Evolutionary conservation across 2,888 invertebrate genomes (phyloP).

Genomic region (Dasypogon diadema): DNA sequence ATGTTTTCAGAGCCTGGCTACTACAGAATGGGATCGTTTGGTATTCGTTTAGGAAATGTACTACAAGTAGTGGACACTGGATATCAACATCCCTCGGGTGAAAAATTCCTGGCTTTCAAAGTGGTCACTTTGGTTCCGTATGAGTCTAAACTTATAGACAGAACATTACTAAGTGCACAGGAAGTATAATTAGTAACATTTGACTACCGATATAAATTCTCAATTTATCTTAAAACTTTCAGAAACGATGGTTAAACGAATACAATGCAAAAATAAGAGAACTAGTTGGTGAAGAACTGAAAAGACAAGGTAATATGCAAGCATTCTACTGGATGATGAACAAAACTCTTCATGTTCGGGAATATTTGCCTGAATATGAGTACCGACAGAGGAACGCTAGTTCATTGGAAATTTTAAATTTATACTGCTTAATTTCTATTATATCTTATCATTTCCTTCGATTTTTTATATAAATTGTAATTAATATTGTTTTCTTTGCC

Average conservation of each 20-base stretch:
- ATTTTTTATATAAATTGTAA: background rate
- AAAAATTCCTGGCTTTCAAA: conserved; percentile 79
- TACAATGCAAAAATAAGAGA: conserved; percentile 82
- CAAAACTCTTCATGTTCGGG: conserved; percentile 79
- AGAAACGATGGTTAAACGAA: conserved; percentile 84
- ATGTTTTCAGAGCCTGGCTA: conserved; percentile 83
- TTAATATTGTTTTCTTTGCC: too few relatives aligned
- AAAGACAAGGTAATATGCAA: conserved; percentile 76
- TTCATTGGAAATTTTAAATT: too few relatives aligned
- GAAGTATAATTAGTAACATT: conserved; percentile 74
- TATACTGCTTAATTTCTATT: too few relatives aligned
- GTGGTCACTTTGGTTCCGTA: conserved; percentile 89
- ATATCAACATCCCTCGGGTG: conserved; percentile 68
- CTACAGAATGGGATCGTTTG: conserved; percentile 87
- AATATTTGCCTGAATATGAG: conserved; percentile 68
- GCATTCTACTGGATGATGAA: conserved; percentile 89
- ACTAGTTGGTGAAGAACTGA: conserved; percentile 80
- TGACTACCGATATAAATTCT: background rate
- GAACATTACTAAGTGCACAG: conserved; percentile 78
- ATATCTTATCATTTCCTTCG: too few relatives aligned
- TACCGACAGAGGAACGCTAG: conserved; percentile 59
- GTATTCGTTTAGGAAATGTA: conserved; percentile 88
- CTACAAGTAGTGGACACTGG: conserved; percentile 76
- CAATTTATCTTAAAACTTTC: background rate
- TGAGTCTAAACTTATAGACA: conserved; percentile 86